Evolutionary conservation across 2,888 invertebrate species (phyloP).

Genomic region (Ormyrus nitidulus): DNA sequence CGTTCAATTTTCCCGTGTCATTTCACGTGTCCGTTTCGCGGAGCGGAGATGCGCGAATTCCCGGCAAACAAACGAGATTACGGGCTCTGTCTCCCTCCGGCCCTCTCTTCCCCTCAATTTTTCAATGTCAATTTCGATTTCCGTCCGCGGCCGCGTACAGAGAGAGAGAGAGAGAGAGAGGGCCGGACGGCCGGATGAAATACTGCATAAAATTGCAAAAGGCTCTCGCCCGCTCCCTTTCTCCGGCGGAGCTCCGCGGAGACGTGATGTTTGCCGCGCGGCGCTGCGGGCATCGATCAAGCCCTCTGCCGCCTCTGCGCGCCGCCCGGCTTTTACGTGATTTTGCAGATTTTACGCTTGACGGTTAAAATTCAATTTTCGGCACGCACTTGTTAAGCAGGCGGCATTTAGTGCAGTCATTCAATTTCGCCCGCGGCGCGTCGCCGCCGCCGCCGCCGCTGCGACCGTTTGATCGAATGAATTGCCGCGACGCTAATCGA

Average conservation of each 20-base stretch:
- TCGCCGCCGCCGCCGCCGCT: background rate
- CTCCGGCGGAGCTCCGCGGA: background rate
- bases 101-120: conserved; percentile 55
- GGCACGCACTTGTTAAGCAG: conserved; percentile 15
- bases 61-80: conserved; percentile 61
- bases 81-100: conserved; percentile 38
- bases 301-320: conserved; percentile 25
- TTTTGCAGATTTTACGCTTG: conserved; percentile 40
- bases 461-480: conserved; percentile 10
- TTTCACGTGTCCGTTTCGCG: conserved; percentile 35
- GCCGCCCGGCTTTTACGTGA: conserved; percentile 57
- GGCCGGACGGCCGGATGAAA: conserved; percentile 37
- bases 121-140: conserved; percentile 60
- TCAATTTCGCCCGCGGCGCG: conserved; percentile 4
- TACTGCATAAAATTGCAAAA: conserved; percentile 52
- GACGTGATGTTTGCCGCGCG: background rate
- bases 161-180: conserved; percentile 1
- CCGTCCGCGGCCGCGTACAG: conserved; percentile 32
- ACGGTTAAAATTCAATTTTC: conserved; percentile 50
- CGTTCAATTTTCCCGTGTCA: conserved; percentile 52
- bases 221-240: conserved; percentile 4
- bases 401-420: background rate
- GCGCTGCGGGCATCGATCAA: conserved; percentile 42
- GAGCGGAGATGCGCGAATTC: conserved; percentile 21
- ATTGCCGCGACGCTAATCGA: background rate